Base-by-base conservation (phyloP, 2,797 vertebrate genomes). In the Phyllotis vaccarum region DNA sequence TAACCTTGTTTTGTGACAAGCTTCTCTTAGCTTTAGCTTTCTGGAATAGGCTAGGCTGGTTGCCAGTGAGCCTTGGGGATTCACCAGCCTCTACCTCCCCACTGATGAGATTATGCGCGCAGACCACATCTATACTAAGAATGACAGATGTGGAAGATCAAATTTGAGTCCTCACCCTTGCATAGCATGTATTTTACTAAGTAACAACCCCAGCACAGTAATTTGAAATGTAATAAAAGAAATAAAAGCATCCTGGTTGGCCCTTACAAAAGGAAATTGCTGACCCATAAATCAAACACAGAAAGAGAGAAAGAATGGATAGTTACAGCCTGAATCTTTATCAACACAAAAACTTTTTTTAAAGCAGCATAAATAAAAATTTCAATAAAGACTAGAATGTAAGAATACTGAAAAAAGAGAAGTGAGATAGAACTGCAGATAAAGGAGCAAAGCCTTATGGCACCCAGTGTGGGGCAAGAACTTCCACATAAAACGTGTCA, bases 271-370 rank as follows among this genome's bases (percentile, higher is more conserved):
- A 92, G 74, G 58, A 92, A 95, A 76, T 64, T 13, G 6, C 9
- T 16, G 12, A 96, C 21, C 19, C 75, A 72, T 21, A 66, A 49
- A 21, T n/a, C n/a, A 91, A 60, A 95, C 43, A 43, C 2, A 24
- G 11, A 7, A 29, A 22, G 13, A 74, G 1, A 29, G 40, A 60
- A 12, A 68, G 34, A 10, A 70, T 14, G 49, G 27, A 2, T 6
- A 49, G 34, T 75, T 86, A 40, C 86, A 89, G 92, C 34, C 34
- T 60, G 37, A 82, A 54, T 58, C 64, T 89, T 95, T 87, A 75
- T 86, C n/a, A 72, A 40, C 66, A 46, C 29, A 5, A 14, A 96
- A 93, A 93, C 8, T 34, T 83, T 90, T 90, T 72, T 31, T 54
- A 78, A 91, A 78, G 6, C 82, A 93, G 3, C 43, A 46, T 34